Percentiles rank a stretch among this genome's conserved stretches.
phyloP scores from a whole-genome alignment of 2,797 vertebrate genomes.

The Alectoris magna region DNA sequence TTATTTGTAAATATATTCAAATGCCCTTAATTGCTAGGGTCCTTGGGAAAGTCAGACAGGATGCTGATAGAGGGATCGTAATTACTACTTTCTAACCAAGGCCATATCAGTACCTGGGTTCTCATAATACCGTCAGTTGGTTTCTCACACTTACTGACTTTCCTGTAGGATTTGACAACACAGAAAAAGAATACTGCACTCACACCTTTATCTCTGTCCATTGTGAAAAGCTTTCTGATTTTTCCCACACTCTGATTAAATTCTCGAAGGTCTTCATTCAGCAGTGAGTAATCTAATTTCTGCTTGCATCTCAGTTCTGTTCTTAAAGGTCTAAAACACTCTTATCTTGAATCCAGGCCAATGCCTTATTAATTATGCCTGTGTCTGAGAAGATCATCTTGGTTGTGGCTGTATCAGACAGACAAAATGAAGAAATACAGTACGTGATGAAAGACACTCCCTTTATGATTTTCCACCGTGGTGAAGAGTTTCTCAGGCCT shows the following conservation, averaged over 20 bases:
- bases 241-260: conserved; percentile 13
- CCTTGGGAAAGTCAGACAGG: neutral
- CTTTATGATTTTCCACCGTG: conserved; percentile 19
- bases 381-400: conserved; percentile 39
- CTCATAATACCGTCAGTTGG: neutral
- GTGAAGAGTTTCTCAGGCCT: conserved; percentile 55
- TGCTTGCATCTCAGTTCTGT: neutral
- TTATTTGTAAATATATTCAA: neutral
- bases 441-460: conserved; percentile 27
- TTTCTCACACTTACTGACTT: neutral
- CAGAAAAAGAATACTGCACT: neutral
- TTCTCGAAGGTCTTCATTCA: conserved; percentile 22
- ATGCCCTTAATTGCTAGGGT: neutral
- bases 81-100: neutral
- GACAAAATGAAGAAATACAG: conserved; percentile 55
- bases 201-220: neutral
- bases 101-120: neutral
- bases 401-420: conserved; percentile 22
- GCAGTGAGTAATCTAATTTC: conserved; percentile 11
- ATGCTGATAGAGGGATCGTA: neutral
- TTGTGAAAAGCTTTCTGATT: neutral
- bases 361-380: conserved; percentile 23
- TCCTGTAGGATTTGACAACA: neutral
- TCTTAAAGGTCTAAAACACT: conserved; percentile 19
- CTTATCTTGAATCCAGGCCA: conserved; percentile 32